phyloP scores from a whole-genome alignment of 2,888 invertebrate genomes.

The Bhutanitis thaidina region DNA sequence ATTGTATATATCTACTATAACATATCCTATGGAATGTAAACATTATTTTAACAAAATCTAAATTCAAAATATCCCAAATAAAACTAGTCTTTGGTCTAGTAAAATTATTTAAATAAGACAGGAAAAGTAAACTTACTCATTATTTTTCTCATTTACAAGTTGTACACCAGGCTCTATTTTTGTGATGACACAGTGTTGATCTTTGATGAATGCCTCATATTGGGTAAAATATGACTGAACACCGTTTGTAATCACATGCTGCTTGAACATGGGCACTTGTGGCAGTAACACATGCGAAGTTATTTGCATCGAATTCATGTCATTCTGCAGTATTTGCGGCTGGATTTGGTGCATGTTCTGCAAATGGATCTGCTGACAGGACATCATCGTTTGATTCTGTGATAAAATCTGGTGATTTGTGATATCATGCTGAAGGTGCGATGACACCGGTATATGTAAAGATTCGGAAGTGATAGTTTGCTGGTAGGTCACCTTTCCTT shows the following conservation, averaged over 20 bases:
- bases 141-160: constrained; percentile 36
- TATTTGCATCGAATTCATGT: constrained; percentile 53
- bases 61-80: no score
- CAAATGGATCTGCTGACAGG: constrained; percentile 56
- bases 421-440: constrained; percentile 40
- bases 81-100: no score
- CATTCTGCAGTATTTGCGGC: constrained; percentile 42
- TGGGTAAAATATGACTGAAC: constrained; percentile 53
- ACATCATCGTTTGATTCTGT: constrained; percentile 61
- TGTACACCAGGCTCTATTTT: constrained; percentile 49
- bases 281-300: constrained; percentile 61
- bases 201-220: constrained; percentile 52
- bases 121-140: constrained; percentile 47
- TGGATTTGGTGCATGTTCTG: constrained; percentile 41
- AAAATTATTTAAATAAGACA: no score
- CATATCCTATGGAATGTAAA: no score
- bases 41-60: no score
- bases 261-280: constrained; percentile 49
- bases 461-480: constrained; percentile 54
- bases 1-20: no score
- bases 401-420: constrained; percentile 45
- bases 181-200: constrained; percentile 42
- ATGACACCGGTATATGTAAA: constrained; percentile 48
- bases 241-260: constrained; percentile 55
- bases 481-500: constrained; percentile 58